Evolutionary conservation across 2,888 invertebrate species (phyloP).

Genomic region (Coenonympha arcania): DNA sequence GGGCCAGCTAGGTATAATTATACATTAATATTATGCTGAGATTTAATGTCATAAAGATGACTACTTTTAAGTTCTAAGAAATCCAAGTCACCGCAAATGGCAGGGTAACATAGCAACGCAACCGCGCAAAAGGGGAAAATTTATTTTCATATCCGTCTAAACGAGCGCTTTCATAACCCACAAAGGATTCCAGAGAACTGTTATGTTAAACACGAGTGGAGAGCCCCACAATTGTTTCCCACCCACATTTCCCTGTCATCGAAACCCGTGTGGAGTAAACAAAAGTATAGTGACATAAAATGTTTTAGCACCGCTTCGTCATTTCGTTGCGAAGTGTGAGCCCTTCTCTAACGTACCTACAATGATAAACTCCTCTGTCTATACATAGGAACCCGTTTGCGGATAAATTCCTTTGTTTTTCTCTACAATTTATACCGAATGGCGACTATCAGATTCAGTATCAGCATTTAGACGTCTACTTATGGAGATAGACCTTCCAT

Average conservation of each 20-base stretch:
- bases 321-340: constrained; percentile 16
- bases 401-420: not conserved
- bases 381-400: too few species aligned
- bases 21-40: not conserved
- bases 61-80: not conserved
- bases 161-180: constrained; percentile 27
- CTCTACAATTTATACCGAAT: too few species aligned
- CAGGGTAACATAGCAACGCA: constrained; percentile 13
- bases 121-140: constrained; percentile 20
- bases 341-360: too few species aligned
- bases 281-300: constrained; percentile 57
- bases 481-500: too few species aligned
- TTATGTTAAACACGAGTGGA: constrained; percentile 37
- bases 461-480: too few species aligned
- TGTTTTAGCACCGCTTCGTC: constrained; percentile 50
- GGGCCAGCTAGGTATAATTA: too few species aligned
- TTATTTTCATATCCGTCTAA: constrained; percentile 22
- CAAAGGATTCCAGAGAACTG: constrained; percentile 40
- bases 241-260: constrained; percentile 41
- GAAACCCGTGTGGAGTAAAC: constrained; percentile 54
- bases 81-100: constrained; percentile 3
- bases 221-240: constrained; percentile 39
- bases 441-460: too few species aligned
- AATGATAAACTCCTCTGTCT: too few species aligned
- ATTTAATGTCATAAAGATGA: not conserved